A percentile compares a stretch with the other conserved stretches of the same genome.
phyloP scores from a whole-genome alignment of 2,888 invertebrate species.

The Hypselothyrea guttata region DNA sequence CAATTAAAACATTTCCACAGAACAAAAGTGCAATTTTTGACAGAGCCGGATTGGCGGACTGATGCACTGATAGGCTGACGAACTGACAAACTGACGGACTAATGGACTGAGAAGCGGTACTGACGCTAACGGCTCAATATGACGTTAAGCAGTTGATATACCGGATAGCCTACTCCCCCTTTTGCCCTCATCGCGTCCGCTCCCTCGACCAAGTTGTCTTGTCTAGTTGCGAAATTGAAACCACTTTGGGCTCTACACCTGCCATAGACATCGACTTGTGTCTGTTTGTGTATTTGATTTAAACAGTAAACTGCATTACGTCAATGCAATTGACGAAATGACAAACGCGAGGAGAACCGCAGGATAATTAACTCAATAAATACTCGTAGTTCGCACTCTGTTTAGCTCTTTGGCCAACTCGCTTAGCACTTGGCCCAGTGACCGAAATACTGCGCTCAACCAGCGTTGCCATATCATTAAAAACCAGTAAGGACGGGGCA shows the following conservation, averaged over 20 bases:
- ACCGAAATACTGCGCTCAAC: conserved; percentile 49
- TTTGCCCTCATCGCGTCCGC: neutral
- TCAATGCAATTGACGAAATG: conserved; percentile 60
- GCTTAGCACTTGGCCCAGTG: conserved; percentile 47
- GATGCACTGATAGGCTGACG: too few relatives aligned
- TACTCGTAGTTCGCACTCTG: neutral
- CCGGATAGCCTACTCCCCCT: neutral
- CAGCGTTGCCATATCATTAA: conserved; percentile 19
- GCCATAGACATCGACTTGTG: conserved; percentile 44
- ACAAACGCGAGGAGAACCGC: conserved; percentile 34
- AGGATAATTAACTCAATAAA: conserved; percentile 44
- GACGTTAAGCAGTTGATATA: conserved; percentile 33
- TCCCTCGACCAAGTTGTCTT: neutral
- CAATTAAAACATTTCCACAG: conserved; percentile 40
- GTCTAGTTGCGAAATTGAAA: conserved; percentile 63
- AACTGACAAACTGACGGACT: too few relatives aligned
- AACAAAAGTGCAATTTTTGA: conserved; percentile 51
- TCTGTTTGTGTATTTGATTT: conserved; percentile 26
- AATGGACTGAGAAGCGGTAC: too few relatives aligned
- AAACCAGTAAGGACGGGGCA: too few relatives aligned
- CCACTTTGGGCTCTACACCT: conserved; percentile 69
- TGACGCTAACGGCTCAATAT: conserved; percentile 32
- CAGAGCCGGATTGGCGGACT: too few relatives aligned
- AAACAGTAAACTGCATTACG: conserved; percentile 52
- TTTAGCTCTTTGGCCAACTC: neutral